Percentiles rank a stretch among this genome's conserved stretches.
phyloP scores from a whole-genome alignment of 2,113 vertebrate genomes.

The Vulpes lagopus region DNA sequence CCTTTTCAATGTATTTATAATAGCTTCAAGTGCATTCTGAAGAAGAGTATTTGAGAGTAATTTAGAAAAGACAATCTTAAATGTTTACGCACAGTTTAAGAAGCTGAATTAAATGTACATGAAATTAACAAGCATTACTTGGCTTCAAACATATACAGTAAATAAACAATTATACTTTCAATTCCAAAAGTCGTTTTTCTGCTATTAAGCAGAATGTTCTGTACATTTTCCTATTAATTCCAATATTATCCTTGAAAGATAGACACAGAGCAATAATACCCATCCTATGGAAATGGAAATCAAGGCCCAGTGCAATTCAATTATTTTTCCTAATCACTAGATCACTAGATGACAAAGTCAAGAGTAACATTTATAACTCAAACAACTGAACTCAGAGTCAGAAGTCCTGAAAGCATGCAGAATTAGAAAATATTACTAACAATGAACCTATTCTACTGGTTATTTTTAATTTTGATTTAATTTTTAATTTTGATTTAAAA shows the following conservation, averaged over 20 bases:
- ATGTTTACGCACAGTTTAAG: conserved; percentile 39
- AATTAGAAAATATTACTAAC: conserved; percentile 47
- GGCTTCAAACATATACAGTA: neutral
- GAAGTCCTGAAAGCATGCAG: neutral
- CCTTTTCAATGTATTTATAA: neutral
- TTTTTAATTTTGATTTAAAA: conserved; percentile 20
- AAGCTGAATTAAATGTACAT: neutral
- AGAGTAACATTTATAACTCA: conserved; percentile 33
- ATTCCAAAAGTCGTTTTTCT: neutral
- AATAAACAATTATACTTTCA: neutral
- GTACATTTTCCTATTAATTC: conserved; percentile 56
- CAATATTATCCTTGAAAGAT: neutral
- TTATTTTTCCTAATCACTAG: conserved; percentile 42
- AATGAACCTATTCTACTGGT: neutral
- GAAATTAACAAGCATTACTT: neutral
- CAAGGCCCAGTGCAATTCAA: conserved; percentile 24
- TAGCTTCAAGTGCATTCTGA: neutral
- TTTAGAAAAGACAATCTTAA: conserved; percentile 19
- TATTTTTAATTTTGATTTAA: neutral
- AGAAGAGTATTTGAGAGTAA: neutral
- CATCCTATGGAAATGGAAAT: conserved; percentile 38
- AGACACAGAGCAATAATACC: conserved; percentile 29
- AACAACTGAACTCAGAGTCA: neutral
- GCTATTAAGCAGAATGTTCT: conserved; percentile 13
- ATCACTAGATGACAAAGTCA: neutral